Conservation (phyloP, 1,140 invertebrate genomes). For the Drosophila obscura region DNA sequence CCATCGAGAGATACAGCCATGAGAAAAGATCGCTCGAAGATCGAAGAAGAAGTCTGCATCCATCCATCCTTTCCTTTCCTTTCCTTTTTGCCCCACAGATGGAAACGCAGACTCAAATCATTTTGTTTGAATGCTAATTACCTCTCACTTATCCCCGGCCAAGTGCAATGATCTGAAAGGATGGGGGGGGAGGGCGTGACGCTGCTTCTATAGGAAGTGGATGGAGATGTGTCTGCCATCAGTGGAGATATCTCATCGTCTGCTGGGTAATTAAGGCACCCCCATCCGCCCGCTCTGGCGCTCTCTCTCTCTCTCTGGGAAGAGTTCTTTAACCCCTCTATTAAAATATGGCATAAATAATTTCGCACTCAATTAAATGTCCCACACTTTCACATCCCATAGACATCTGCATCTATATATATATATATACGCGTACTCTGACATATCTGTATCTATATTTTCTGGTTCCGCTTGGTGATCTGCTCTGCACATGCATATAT, state of each 20-base stretch:
- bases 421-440: not conserved
- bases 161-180: conserved; percentile 11
- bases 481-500: conserved; percentile 16
- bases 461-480: conserved; percentile 49
- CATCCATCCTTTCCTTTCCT: not conserved
- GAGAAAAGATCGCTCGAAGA: conserved; percentile 35
- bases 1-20: conserved; percentile 25
- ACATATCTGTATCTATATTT: conserved; percentile 10
- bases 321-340: conserved; percentile 51
- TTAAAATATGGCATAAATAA: conserved; percentile 39
- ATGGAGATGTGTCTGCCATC: conserved; percentile 4
- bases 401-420: conserved; percentile 9
- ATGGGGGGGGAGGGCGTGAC: not conserved
- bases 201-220: not conserved
- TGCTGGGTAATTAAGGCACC: conserved; percentile 35
- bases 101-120: conserved; percentile 37
- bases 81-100: conserved; percentile 20
- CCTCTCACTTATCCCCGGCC: not conserved
- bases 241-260: conserved; percentile 20
- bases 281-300: not conserved
- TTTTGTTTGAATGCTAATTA: conserved; percentile 56
- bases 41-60: conserved; percentile 17
- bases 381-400: conserved; percentile 10
- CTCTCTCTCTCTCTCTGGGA: conserved; percentile 4
- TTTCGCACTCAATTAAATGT: conserved; percentile 72